Base-by-base conservation (phyloP, 2,888 invertebrate genomes). In the Cinara cedri region DNA sequence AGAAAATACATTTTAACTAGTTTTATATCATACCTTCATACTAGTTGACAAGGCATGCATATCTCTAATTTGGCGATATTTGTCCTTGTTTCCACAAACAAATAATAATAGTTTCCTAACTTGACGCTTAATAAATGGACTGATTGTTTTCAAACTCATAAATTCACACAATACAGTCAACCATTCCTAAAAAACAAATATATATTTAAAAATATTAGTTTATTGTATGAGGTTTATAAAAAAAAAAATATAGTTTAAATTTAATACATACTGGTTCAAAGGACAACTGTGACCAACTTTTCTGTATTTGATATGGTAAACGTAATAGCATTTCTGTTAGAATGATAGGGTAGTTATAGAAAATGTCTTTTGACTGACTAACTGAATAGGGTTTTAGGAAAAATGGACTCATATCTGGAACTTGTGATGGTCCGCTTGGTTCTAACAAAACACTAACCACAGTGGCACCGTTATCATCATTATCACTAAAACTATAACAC, bases 361-460 rank as follows among this genome's bases (percentile, higher is more conserved):
- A 97, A 49, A 98, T 93, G 85, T 98, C 97, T 71, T 92, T 90
- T 0, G 94, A 92, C 86, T 96, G 95, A 72, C 93, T 92, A 86
- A 96, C 96, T 54, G 97, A 93, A 84, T 97, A 97, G 85, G 95
- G 96, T 82, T 93, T 91, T 74, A 94, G 89, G 87, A 98, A 98
- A 87, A 98, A 95, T 13, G 97, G 97, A 9, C 95, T 93, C 93
- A 97, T 96, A 85, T 98, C 97, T 0, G 96, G 96, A 65, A 94
- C 90, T 0, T 95, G 91, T 51, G 92, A 90, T 1, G 92, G 90
- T 16, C 92, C 90, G 83, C 92, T 93, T 57, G 94, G 93, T 85
- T 94, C 96, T 60, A 97, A 86, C 60, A 97, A 87, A 84, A 89
- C 91, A 57, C 91, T 92, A 24, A 88, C 90, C 0, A 82, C 81